phyloP scores from a whole-genome alignment of 2,113 vertebrate species.

The Albula glossodonta region DNA sequence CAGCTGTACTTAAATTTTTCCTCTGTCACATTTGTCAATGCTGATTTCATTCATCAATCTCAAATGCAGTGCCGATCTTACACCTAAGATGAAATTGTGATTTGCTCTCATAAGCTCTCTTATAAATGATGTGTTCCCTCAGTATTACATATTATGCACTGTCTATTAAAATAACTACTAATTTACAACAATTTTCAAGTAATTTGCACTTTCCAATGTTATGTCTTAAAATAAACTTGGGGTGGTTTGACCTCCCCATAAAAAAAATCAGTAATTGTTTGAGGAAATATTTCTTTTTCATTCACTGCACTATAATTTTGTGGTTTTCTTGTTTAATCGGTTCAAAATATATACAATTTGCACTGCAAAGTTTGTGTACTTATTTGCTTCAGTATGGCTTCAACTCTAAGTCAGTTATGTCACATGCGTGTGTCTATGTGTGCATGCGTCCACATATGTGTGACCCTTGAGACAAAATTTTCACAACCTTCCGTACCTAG shows the following conservation, averaged over 20 bases:
- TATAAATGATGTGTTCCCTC: neutral
- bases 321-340: neutral
- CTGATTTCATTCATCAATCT: neutral
- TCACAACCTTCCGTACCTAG: neutral
- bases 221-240: neutral
- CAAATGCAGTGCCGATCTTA: neutral
- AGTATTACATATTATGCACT: neutral
- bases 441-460: neutral
- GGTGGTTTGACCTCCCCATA: neutral
- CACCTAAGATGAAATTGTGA: neutral
- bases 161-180: neutral
- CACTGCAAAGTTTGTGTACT: too few relatives aligned
- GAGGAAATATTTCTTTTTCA: neutral
- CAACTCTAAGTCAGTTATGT: slow-evolving; percentile 15
- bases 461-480: neutral
- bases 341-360: too few relatives aligned
- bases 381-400: neutral
- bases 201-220: neutral
- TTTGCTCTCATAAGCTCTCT: neutral
- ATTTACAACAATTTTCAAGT: neutral
- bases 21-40: neutral
- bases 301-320: neutral
- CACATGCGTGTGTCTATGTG: slow-evolving; percentile 9
- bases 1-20: neutral
- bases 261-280: neutral